Percentiles rank a stretch among this genome's conserved stretches.
Evolutionary conservation across 2,888 invertebrate species (phyloP).

Genomic region (Polyploca ridens): DNA sequence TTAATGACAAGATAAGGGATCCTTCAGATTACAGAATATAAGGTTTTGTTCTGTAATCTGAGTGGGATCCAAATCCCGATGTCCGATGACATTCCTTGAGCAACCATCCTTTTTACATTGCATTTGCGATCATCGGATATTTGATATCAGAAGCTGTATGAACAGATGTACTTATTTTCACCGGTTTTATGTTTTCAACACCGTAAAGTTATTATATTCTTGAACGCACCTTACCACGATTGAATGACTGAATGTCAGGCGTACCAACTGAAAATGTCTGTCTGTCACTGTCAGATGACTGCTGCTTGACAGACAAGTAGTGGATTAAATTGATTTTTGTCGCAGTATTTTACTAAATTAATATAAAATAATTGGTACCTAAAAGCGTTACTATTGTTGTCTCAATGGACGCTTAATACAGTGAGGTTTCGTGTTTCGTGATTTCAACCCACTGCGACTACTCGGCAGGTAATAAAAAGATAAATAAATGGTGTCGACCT

Average conservation of each 20-base stretch:
- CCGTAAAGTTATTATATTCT: background rate
- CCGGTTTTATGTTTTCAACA: background rate
- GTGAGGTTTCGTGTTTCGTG: slow-evolving; percentile 21
- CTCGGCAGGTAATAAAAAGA: slow-evolving; percentile 50
- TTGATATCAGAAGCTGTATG: too few relatives aligned
- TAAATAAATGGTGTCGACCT: slow-evolving; percentile 53
- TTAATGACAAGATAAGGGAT: background rate
- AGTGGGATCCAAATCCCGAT: too few relatives aligned
- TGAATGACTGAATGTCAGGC: background rate
- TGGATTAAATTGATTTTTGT: slow-evolving; percentile 30
- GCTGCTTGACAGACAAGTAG: slow-evolving; percentile 19
- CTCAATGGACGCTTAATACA: slow-evolving; percentile 36
- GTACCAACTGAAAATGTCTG: background rate
- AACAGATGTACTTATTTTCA: background rate
- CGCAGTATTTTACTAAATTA: slow-evolving; percentile 31
- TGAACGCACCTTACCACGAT: background rate
- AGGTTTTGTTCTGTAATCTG: too few relatives aligned
- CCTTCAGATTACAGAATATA: too few relatives aligned
- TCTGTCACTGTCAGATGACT: slow-evolving; percentile 32
- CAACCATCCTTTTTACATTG: too few relatives aligned
- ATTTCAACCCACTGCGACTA: slow-evolving; percentile 23
- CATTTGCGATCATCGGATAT: too few relatives aligned
- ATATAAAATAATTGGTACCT: slow-evolving; percentile 17
- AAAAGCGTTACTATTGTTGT: slow-evolving; percentile 17
- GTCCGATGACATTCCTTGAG: too few relatives aligned